A percentile compares a stretch with the other conserved stretches of the same genome.
Evolutionary conservation across 2,888 invertebrate genomes (phyloP).

Genomic region (Campaea margaritaria): DNA sequence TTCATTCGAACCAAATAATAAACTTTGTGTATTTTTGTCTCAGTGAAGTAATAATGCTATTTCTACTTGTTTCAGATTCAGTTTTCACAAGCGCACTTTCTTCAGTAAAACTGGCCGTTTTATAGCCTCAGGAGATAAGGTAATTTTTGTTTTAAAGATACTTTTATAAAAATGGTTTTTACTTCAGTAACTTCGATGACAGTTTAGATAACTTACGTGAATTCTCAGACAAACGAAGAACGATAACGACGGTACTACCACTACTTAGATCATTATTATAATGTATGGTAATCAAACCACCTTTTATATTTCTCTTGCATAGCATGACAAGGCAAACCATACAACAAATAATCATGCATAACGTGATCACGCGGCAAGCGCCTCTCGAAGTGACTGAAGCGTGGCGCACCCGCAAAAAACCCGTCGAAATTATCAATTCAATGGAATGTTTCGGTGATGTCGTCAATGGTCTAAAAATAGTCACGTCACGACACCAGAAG

Average conservation of each 20-base stretch:
- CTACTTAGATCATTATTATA: conserved; percentile 7
- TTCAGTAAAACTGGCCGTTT: conserved; percentile 52
- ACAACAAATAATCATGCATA: conserved; percentile 38
- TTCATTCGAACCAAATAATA: conserved; percentile 5
- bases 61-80: conserved; percentile 55
- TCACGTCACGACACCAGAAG: conserved; percentile 54
- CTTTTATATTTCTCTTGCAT: conserved; percentile 23
- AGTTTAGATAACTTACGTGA: background rate
- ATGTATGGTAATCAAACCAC: conserved; percentile 24
- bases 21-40: background rate
- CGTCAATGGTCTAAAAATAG: conserved; percentile 77
- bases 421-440: conserved; percentile 61
- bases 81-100: conserved; percentile 25
- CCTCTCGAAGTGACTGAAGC: conserved; percentile 44
- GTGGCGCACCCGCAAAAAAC: conserved; percentile 50
- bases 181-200: background rate
- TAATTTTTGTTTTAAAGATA: conserved; percentile 7
- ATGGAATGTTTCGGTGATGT: conserved; percentile 70
- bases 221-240: too few relatives aligned
- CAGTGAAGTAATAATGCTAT: background rate
- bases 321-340: conserved; percentile 31
- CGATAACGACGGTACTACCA: too few relatives aligned
- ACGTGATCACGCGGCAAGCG: conserved; percentile 29
- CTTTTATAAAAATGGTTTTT: background rate
- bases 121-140: conserved; percentile 47